Conservation (phyloP, 2,888 invertebrate species). For the Coenonympha glycerion region DNA sequence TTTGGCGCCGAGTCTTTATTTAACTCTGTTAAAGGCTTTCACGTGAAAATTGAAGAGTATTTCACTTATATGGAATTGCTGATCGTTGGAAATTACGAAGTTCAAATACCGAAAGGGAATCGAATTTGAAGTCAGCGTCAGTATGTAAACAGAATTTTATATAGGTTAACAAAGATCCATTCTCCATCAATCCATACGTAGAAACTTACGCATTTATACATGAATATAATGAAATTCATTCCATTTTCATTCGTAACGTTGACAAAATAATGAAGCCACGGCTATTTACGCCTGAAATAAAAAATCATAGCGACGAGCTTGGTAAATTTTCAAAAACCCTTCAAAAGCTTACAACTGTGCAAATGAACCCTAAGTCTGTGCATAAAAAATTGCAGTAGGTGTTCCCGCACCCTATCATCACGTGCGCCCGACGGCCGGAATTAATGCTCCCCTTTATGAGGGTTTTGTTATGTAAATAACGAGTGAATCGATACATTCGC, state of each 20-base stretch:
- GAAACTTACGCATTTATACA: too few relatives aligned
- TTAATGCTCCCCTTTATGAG: slow-evolving; percentile 29
- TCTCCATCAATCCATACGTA: too few relatives aligned
- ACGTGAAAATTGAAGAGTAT: slow-evolving; percentile 22
- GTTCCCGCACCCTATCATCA: slow-evolving; percentile 22
- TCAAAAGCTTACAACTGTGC: neutral
- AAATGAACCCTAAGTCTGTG: slow-evolving; percentile 1
- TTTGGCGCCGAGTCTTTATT: slow-evolving; percentile 25
- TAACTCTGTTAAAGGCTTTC: slow-evolving; percentile 23
- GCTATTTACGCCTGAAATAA: too few relatives aligned
- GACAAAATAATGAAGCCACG: too few relatives aligned
- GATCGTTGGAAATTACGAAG: slow-evolving; percentile 11
- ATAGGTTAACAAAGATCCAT: too few relatives aligned
- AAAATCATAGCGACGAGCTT: too few relatives aligned
- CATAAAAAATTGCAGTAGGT: slow-evolving; percentile 18
- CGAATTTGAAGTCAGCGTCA: slow-evolving; percentile 13
- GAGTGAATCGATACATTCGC: slow-evolving; percentile 26
- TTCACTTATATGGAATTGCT: slow-evolving; percentile 18
- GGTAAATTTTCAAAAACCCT: too few relatives aligned
- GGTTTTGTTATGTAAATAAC: slow-evolving; percentile 31
- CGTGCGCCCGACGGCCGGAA: slow-evolving; percentile 28
- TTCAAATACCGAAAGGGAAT: slow-evolving; percentile 14
- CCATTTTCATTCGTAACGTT: too few relatives aligned
- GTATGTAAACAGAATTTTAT: too few relatives aligned
- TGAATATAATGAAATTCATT: too few relatives aligned